Conservation (phyloP, 1,140 invertebrate species). For the Charaxes varanes region DNA sequence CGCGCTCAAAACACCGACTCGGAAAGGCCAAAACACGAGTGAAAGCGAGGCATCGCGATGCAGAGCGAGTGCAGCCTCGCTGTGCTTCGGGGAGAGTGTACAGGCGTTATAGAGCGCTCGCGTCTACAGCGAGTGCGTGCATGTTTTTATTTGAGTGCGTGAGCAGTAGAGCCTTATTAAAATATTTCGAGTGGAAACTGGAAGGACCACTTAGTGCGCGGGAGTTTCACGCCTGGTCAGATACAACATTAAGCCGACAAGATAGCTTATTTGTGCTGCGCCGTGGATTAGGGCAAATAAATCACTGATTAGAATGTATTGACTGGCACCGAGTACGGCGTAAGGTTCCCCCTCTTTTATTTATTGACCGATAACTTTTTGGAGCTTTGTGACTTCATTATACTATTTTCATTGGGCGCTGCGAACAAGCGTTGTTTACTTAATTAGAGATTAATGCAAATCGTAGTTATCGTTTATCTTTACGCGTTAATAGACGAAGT, state of each 20-base stretch:
- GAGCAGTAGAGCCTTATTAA: conserved; percentile 72
- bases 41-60: no score
- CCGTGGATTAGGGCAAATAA: conserved; percentile 70
- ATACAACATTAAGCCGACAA: conserved; percentile 73
- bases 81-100: no score
- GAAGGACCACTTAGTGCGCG: conserved; percentile 72
- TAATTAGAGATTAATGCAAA: conserved; percentile 45
- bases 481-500: conserved; percentile 25
- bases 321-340: conserved; percentile 62
- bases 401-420: conserved; percentile 32
- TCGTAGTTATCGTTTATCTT: conserved; percentile 30
- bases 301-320: conserved; percentile 74
- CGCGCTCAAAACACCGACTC: no score
- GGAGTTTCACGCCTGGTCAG: conserved; percentile 71
- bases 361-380: conserved; percentile 56
- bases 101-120: conserved; percentile 47
- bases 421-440: conserved; percentile 37
- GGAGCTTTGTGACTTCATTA: conserved; percentile 57
- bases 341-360: conserved; percentile 49
- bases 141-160: conserved; percentile 71
- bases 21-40: no score
- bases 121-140: conserved; percentile 52
- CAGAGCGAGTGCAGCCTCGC: no score
- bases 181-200: conserved; percentile 74
- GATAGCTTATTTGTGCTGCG: conserved; percentile 73